Conservation (phyloP, 1,140 invertebrate genomes). For the Scaptomyza pallida region DNA sequence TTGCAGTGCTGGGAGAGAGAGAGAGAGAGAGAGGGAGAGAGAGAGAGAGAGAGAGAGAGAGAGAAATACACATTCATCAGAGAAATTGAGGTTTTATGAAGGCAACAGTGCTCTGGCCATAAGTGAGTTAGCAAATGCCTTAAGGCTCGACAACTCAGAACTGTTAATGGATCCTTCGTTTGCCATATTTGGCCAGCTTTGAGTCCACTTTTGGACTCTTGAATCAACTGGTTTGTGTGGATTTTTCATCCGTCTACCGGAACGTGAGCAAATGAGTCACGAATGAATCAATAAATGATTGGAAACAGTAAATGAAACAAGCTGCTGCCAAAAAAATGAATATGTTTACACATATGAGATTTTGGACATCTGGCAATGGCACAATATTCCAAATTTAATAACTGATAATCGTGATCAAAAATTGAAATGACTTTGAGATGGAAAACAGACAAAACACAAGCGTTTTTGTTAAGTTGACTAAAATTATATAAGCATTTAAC, state of each 20-base stretch:
- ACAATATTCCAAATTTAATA: slow-evolving; percentile 43
- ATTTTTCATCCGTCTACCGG: slow-evolving; percentile 26
- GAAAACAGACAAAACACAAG: too few relatives aligned
- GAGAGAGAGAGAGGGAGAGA: too few relatives aligned
- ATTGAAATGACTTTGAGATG: too few relatives aligned
- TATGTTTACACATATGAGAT: slow-evolving; percentile 68
- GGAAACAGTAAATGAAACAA: slow-evolving; percentile 68
- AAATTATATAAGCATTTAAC: too few relatives aligned
- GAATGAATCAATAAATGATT: slow-evolving; percentile 73
- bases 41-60: too few relatives aligned
- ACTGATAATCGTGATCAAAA: slow-evolving; percentile 59
- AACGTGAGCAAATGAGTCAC: slow-evolving; percentile 52
- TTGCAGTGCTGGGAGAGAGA: neutral
- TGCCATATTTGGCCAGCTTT: neutral
- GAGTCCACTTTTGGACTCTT: neutral
- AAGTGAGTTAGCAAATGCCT: slow-evolving; percentile 31
- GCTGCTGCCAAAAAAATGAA: slow-evolving; percentile 54
- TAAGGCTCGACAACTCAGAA: slow-evolving; percentile 6
- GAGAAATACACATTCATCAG: too few relatives aligned
- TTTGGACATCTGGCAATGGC: slow-evolving; percentile 58
- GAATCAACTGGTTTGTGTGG: neutral
- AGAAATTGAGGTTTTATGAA: slow-evolving; percentile 7
- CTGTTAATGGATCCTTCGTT: neutral
- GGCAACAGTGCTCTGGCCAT: slow-evolving; percentile 5
- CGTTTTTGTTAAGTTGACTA: too few relatives aligned